These are phyloP conservation scores for Nasonia longicornis DNA, from an alignment of 1,140 invertebrate species.

Conservation along the genomic window DNA sequence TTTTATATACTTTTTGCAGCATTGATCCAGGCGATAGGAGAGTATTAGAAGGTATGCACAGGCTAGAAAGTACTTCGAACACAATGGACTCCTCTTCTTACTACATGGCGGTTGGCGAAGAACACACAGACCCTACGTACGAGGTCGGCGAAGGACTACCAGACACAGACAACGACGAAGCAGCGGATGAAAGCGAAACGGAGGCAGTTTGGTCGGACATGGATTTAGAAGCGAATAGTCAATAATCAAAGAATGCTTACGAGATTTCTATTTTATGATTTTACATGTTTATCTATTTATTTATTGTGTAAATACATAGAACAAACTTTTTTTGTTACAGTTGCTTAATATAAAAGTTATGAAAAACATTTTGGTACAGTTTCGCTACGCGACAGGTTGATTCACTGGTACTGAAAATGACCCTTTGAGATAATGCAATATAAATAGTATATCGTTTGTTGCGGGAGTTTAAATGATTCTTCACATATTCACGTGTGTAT, in stretches of 20 bases:
- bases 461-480: constrained; percentile 17
- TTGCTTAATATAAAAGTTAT: constrained; percentile 46
- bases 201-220: constrained; percentile 75
- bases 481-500: constrained; percentile 19
- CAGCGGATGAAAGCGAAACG: constrained; percentile 73
- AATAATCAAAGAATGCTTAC: constrained; percentile 53
- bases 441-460: constrained; percentile 20
- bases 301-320: constrained; percentile 46
- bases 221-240: constrained; percentile 70
- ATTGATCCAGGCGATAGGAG: constrained; percentile 78
- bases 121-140: constrained; percentile 72
- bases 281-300: constrained; percentile 41
- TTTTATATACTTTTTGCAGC: constrained; percentile 61
- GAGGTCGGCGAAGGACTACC: constrained; percentile 71
- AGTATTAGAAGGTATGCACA: constrained; percentile 78
- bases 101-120: constrained; percentile 70
- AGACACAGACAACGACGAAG: constrained; percentile 68
- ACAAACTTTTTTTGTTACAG: constrained; percentile 44
- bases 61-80: constrained; percentile 73
- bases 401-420: constrained; percentile 33
- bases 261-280: constrained; percentile 34
- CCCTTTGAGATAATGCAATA: constrained; percentile 2
- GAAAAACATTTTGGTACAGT: constrained; percentile 41
- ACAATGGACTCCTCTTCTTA: constrained; percentile 69
- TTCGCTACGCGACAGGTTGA: constrained; percentile 19